These are phyloP conservation scores for Rhinolophus ferrumequinum DNA, from an alignment of 2,113 vertebrate genomes.

Conservation along the genomic window DNA sequence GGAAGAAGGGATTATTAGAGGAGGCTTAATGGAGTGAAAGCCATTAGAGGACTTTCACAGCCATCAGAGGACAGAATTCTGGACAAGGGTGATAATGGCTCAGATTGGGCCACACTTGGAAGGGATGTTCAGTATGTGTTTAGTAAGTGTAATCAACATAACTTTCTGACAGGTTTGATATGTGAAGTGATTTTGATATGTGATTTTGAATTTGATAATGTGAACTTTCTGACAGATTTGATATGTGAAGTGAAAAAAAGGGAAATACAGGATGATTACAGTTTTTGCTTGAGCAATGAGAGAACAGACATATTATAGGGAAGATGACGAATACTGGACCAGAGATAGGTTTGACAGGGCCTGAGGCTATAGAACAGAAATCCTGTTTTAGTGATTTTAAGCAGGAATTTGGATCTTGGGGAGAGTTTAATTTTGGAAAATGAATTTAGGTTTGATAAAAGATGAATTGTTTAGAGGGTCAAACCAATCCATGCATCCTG, in stretches of 20 bases:
- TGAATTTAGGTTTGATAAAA: slow-evolving; percentile 1
- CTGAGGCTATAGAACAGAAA: neutral
- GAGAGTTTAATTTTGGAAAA: neutral
- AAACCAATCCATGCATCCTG: neutral
- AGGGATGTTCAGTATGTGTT: neutral
- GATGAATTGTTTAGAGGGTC: neutral
- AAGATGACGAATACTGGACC: neutral
- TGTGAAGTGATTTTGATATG: neutral
- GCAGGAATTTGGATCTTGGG: neutral
- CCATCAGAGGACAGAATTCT: neutral
- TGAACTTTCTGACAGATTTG: neutral
- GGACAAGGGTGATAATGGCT: neutral
- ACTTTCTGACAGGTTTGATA: neutral
- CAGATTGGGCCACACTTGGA: neutral
- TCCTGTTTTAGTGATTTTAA: neutral
- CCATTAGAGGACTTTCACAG: neutral
- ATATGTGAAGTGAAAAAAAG: neutral
- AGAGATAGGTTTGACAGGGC: neutral
- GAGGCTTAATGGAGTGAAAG: neutral
- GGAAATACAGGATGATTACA: neutral
- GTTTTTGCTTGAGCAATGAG: neutral
- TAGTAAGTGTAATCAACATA: neutral
- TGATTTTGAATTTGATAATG: too few relatives aligned
- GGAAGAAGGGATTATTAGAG: neutral
- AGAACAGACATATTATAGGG: neutral